Conservation (phyloP, 1,140 invertebrate species). For the Leptinotarsa defecta region DNA sequence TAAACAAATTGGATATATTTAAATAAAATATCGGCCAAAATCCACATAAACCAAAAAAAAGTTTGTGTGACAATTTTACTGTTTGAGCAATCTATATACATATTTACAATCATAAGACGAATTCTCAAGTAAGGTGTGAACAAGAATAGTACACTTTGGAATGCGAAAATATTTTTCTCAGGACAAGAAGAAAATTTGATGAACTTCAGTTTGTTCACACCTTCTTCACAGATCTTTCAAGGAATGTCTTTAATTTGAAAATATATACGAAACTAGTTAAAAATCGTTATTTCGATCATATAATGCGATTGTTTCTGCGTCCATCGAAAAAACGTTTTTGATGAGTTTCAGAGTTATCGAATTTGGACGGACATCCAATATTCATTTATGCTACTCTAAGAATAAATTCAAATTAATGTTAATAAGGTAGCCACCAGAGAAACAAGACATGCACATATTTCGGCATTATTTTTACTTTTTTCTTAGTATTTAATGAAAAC, state of each 20-base stretch:
- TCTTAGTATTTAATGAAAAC: no score
- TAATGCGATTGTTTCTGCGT: background rate
- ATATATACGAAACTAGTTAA: background rate
- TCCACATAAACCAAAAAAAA: constrained; percentile 13
- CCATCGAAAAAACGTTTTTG: background rate
- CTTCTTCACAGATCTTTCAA: background rate
- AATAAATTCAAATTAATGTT: background rate
- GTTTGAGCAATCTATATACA: constrained; percentile 49
- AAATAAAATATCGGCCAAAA: constrained; percentile 33
- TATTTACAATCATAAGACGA: constrained; percentile 41
- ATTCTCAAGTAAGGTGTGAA: background rate
- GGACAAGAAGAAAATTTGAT: no score
- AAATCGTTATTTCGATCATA: background rate
- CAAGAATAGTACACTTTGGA: background rate
- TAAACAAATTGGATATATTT: constrained; percentile 25
- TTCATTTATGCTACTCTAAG: background rate
- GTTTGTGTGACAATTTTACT: constrained; percentile 32
- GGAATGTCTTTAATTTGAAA: background rate
- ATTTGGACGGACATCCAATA: constrained; percentile 28
- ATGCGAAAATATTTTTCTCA: no score
- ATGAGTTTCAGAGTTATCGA: background rate
- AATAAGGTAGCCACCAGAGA: no score
- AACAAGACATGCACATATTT: no score
- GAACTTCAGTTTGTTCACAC: background rate
- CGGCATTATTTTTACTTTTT: no score